These are phyloP conservation scores for Napeogenes sylphis DNA, from an alignment of 2,888 invertebrate species.

Conservation along the genomic window DNA sequence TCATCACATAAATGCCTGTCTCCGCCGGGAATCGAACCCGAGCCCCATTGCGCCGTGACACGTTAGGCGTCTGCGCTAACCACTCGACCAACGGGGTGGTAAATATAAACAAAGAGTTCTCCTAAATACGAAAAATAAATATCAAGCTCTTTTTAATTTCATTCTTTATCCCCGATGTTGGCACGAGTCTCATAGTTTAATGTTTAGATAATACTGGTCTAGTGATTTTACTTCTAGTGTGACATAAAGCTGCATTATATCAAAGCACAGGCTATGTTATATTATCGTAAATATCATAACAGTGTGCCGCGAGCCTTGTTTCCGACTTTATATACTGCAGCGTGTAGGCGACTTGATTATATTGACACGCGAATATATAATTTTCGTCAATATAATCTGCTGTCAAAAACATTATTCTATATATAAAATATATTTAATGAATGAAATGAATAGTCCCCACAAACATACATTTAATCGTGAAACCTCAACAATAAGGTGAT, in stretches of 20 bases:
- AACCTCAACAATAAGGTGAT: constrained; percentile 62
- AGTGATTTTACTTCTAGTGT: background rate
- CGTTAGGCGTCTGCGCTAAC: no score
- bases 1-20: no score
- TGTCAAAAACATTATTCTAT: constrained; percentile 15
- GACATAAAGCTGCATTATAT: constrained; percentile 13
- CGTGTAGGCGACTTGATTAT: constrained; percentile 31
- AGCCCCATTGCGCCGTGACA: no score
- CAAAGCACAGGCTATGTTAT: constrained; percentile 21
- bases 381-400: constrained; percentile 24
- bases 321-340: constrained; percentile 27
- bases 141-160: no score
- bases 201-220: no score
- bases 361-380: constrained; percentile 29
- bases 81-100: no score
- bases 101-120: no score
- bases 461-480: constrained; percentile 41
- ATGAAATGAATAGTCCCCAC: constrained; percentile 34
- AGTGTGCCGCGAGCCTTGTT: constrained; percentile 20
- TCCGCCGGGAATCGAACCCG: no score
- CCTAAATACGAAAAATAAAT: no score
- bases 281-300: constrained; percentile 27
- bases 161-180: no score
- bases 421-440: constrained; percentile 2
- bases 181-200: no score